Conservation (phyloP, 2,888 invertebrate species). For the Troglohyphantes excavatus region DNA sequence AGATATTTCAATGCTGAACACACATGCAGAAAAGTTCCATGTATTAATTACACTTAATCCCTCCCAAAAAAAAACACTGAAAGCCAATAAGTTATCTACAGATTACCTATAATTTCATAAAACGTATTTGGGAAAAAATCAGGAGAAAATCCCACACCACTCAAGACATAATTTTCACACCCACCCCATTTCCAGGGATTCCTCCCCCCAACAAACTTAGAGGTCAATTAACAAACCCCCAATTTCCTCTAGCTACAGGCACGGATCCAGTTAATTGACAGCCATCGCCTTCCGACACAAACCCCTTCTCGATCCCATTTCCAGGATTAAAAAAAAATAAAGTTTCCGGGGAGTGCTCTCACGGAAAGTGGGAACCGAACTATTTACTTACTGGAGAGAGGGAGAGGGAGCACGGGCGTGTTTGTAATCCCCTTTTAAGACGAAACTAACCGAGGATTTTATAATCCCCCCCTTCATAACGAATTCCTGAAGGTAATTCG, state of each 20-base stretch:
- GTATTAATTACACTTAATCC: no score
- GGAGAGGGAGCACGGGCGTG: neutral
- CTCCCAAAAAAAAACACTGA: no score
- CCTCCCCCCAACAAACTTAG: neutral
- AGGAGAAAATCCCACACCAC: neutral
- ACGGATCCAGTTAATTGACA: slow-evolving; percentile 59
- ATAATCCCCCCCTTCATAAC: slow-evolving; percentile 77
- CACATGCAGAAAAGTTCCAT: no score
- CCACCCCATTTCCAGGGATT: neutral
- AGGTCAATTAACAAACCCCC: slow-evolving; percentile 58
- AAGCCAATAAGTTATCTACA: no score
- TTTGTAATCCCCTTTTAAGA: slow-evolving; percentile 65
- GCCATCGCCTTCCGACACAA: neutral
- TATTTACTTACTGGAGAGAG: slow-evolving; percentile 43
- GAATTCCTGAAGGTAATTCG: slow-evolving; percentile 61
- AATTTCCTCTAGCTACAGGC: slow-evolving; percentile 25
- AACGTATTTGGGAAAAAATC: neutral
- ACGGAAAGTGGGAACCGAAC: slow-evolving; percentile 30
- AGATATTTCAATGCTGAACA: no score
- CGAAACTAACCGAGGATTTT: slow-evolving; percentile 70
- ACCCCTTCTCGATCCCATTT: slow-evolving; percentile 41
- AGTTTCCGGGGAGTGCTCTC: slow-evolving; percentile 10
- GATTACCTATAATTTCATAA: no score
- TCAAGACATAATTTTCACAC: neutral
- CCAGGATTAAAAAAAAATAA: slow-evolving; percentile 4